phyloP scores from a whole-genome alignment of 2,113 vertebrate species.

The Nothoprocta pentlandii region DNA sequence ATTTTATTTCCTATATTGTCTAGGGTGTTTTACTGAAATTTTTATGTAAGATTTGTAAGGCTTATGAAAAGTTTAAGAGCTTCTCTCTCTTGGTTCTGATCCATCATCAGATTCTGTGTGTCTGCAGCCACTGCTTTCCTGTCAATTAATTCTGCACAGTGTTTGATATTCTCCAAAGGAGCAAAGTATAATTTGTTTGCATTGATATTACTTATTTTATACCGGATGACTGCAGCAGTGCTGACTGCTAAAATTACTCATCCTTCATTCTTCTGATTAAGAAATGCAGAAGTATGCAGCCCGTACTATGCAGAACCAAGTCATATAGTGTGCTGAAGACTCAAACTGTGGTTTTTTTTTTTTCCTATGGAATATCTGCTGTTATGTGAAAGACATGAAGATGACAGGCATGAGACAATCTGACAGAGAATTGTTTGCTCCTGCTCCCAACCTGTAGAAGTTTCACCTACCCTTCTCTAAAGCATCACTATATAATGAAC shows the following conservation, averaged over 20 bases:
- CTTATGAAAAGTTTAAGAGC: slow-evolving; percentile 56
- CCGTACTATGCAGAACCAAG: not conserved
- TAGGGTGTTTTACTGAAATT: slow-evolving; percentile 26
- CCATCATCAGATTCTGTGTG: not conserved
- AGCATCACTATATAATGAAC: not conserved
- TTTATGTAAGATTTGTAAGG: slow-evolving; percentile 37
- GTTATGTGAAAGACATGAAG: not conserved
- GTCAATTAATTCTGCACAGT: slow-evolving; percentile 24
- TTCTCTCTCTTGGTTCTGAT: not conserved
- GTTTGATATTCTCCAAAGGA: not conserved
- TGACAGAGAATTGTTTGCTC: not conserved
- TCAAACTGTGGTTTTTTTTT: not conserved
- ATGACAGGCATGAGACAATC: not conserved
- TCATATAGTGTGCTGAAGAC: not conserved
- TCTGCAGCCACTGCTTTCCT: slow-evolving; percentile 3
- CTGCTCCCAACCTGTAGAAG: not conserved
- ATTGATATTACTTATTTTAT: not conserved
- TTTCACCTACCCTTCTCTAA: not conserved
- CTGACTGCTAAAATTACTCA: not conserved
- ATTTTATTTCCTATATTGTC: not conserved
- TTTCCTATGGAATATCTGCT: not conserved
- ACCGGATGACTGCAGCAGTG: not conserved
- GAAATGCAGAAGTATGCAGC: not conserved
- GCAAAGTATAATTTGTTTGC: not conserved
- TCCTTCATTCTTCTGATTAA: not conserved